Percentiles rank a stretch among this genome's conserved stretches.
These are phyloP conservation scores for Bradypus variegatus DNA, from an alignment of 2,797 vertebrate species.

Conservation along the genomic window DNA sequence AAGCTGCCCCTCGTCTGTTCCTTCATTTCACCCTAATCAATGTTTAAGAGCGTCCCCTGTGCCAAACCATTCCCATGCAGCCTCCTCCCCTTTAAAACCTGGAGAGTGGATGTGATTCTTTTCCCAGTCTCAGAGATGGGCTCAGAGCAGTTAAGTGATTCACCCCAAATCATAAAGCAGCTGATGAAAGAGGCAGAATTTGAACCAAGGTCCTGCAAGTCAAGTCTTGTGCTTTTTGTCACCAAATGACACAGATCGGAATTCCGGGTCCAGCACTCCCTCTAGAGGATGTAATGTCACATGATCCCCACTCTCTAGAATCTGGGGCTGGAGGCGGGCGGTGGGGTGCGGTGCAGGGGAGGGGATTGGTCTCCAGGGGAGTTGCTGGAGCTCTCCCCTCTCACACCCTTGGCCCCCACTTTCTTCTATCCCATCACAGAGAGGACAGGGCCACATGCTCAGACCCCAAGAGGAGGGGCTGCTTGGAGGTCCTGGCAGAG, in stretches of 20 bases:
- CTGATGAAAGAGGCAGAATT: not conserved
- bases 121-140: not conserved
- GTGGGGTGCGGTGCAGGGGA: fast-evolving
- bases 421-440: not conserved
- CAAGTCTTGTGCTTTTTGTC: not conserved
- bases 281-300: not conserved
- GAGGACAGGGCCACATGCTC: not conserved
- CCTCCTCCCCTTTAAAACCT: not conserved
- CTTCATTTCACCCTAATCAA: not conserved
- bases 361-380: not conserved
- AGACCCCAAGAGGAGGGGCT: not conserved
- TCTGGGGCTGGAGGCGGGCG: too few species aligned
- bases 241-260: not conserved
- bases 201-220: not conserved
- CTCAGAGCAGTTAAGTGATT: not conserved
- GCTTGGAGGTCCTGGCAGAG: not conserved
- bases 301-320: not conserved
- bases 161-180: not conserved
- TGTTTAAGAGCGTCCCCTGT: not conserved
- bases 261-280: not conserved
- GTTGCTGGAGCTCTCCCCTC: not conserved
- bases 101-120: not conserved
- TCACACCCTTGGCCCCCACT: not conserved
- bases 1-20: not conserved
- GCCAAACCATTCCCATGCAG: not conserved